Evolutionary conservation across 2,797 vertebrate genomes (phyloP).

Genomic region (Staurois parvus): DNA sequence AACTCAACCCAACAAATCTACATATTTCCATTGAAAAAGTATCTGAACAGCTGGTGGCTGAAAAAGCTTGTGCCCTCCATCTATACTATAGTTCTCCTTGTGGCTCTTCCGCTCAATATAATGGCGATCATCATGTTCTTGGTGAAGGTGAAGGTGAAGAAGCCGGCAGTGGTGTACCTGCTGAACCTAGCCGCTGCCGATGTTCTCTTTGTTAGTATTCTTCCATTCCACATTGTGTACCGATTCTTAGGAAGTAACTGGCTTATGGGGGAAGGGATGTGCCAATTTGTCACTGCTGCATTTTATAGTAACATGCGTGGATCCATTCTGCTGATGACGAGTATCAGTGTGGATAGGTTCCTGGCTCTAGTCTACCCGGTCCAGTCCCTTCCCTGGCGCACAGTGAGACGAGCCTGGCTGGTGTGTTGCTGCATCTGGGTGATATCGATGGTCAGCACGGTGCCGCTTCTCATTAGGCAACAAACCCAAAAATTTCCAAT

Average conservation of each 20-base stretch:
- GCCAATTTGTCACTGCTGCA: slow-evolving; percentile 87
- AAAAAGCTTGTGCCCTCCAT: slow-evolving; percentile 85
- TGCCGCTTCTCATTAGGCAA: slow-evolving; percentile 86
- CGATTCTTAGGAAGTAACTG: slow-evolving; percentile 88
- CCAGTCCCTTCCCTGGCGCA: slow-evolving; percentile 89
- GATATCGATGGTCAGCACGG: slow-evolving; percentile 79
- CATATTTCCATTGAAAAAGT: too few relatives aligned
- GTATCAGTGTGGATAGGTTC: slow-evolving; percentile 90
- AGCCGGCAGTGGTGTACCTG: slow-evolving; percentile 89
- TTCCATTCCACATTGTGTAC: slow-evolving; percentile 88
- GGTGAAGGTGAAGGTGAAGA: slow-evolving; percentile 84
- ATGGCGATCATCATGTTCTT: slow-evolving; percentile 85
- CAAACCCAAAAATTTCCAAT: slow-evolving; percentile 74
- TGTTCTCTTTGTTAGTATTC: slow-evolving; percentile 83
- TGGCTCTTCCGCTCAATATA: slow-evolving; percentile 86
- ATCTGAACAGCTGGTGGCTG: slow-evolving; percentile 80
- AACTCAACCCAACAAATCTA: too few relatives aligned
- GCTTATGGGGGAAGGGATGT: slow-evolving; percentile 82
- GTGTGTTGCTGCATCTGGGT: slow-evolving; percentile 81
- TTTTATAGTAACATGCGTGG: slow-evolving; percentile 96
- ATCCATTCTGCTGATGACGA: slow-evolving; percentile 86
- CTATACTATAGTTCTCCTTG: slow-evolving; percentile 81
- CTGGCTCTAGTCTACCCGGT: slow-evolving; percentile 87
- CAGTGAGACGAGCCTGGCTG: slow-evolving; percentile 65
- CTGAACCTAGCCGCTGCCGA: slow-evolving; percentile 88